These are phyloP conservation scores for Exephanes ischioxanthus DNA, from an alignment of 2,888 invertebrate genomes.

Conservation along the genomic window DNA sequence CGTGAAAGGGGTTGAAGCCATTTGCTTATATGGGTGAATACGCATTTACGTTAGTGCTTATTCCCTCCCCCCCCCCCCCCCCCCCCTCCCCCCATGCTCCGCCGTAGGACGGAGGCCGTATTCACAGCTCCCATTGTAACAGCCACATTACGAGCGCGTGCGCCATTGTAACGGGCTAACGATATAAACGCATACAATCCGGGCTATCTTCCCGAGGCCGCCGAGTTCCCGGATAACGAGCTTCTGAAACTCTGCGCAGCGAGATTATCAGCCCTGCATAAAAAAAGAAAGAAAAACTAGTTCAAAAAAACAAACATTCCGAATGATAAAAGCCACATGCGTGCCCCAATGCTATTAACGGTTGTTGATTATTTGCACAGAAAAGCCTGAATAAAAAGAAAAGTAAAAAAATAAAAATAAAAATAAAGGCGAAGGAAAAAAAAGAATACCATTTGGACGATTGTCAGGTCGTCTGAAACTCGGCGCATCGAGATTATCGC, in stretches of 20 bases:
- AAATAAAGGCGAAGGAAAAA: background rate
- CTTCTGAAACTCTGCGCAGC: constrained; percentile 39
- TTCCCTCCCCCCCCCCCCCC: constrained; percentile 43
- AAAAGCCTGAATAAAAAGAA: background rate
- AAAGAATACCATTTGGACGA: too few species aligned
- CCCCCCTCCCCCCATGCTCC: constrained; percentile 6
- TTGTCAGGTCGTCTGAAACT: constrained; percentile 8
- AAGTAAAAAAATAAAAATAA: background rate
- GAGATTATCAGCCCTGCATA: constrained; percentile 46
- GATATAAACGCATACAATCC: constrained; percentile 52
- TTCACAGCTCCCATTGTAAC: constrained; percentile 61
- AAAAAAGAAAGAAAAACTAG: constrained; percentile 11
- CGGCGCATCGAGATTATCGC: constrained; percentile 52
- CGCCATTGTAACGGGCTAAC: constrained; percentile 44
- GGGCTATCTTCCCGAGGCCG: constrained; percentile 21
- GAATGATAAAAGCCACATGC: constrained; percentile 27
- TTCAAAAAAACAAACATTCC: background rate
- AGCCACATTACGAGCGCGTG: constrained; percentile 58
- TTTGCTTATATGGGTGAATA: constrained; percentile 41
- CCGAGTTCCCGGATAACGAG: constrained; percentile 50
- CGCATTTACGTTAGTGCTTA: constrained; percentile 58
- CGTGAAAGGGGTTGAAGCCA: constrained; percentile 22
- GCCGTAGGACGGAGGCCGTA: constrained; percentile 10
- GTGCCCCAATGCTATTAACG: constrained; percentile 33
- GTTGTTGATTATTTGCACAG: constrained; percentile 21